Conservation (phyloP, 2,113 vertebrate genomes). For the Rhinopithecus roxellana region DNA sequence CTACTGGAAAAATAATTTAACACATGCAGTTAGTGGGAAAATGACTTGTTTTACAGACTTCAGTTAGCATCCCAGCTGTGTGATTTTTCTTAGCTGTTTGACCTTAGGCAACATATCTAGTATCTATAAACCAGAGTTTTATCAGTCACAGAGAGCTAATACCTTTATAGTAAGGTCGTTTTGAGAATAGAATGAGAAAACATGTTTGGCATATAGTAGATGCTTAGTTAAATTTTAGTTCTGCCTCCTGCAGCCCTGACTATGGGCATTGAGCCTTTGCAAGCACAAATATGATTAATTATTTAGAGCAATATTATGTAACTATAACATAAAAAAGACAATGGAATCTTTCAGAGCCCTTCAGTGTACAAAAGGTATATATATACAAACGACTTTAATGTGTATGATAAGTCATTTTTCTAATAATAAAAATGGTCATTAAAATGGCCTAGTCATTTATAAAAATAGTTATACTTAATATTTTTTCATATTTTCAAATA, state of each 20-base stretch:
- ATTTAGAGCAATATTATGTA: background rate
- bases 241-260: background rate
- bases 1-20: background rate
- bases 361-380: background rate
- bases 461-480: background rate
- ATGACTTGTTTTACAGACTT: constrained; percentile 34
- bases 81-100: constrained; percentile 29
- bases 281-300: constrained; percentile 17
- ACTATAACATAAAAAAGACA: constrained; percentile 43
- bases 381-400: background rate
- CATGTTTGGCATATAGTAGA: background rate
- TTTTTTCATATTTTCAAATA: constrained; percentile 26
- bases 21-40: background rate
- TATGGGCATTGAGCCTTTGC: background rate
- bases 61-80: background rate
- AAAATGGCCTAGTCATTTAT: constrained; percentile 5
- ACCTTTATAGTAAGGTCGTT: background rate
- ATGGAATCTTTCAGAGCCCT: background rate
- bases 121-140: background rate
- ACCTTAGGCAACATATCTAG: background rate
- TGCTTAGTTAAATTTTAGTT: constrained; percentile 50
- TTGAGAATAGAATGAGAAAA: background rate
- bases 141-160: background rate
- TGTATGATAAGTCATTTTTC: background rate
- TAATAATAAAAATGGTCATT: background rate